Evolutionary conservation across 2,113 vertebrate species (phyloP).

Genomic region (Archocentrus centrarchus): DNA sequence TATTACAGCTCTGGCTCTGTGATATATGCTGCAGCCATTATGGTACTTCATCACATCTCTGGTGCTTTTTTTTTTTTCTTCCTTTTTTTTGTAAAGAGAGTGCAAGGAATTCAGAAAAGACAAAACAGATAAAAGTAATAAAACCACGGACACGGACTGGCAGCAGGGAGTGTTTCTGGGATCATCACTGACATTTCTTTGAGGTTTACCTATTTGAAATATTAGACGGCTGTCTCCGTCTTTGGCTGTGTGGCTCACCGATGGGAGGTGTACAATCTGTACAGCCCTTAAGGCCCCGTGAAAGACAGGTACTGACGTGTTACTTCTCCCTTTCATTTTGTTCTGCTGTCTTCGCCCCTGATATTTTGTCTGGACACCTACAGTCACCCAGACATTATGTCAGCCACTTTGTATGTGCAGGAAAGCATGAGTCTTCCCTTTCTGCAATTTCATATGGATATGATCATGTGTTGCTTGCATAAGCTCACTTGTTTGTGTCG

Average conservation of each 20-base stretch:
- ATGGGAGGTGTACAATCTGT: constrained; percentile 16
- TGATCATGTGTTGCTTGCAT: constrained; percentile 28
- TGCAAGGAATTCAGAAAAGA: background rate
- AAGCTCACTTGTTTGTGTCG: constrained; percentile 6
- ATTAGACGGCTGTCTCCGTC: constrained; percentile 26
- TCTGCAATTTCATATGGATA: constrained; percentile 3
- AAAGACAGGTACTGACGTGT: constrained; percentile 50
- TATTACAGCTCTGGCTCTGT: constrained; percentile 47
- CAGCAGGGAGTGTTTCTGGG: constrained; percentile 10
- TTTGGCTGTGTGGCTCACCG: constrained; percentile 1
- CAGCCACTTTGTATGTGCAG: constrained; percentile 30
- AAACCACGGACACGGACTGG: background rate
- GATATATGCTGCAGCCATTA: constrained; percentile 37
- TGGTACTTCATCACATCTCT: constrained; percentile 29
- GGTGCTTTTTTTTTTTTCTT: background rate
- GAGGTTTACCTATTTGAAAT: constrained; percentile 46
- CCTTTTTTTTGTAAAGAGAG: background rate
- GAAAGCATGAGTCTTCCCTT: background rate
- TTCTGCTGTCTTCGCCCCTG: constrained; percentile 24
- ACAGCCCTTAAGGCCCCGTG: constrained; percentile 21
- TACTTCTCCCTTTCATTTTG: constrained; percentile 38
- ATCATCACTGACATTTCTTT: constrained; percentile 48
- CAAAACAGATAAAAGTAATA: constrained; percentile 11
- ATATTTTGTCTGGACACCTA: constrained; percentile 15
- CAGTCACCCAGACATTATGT: constrained; percentile 32